Evolutionary conservation across 2,888 invertebrate species (phyloP), one percentile per base, ranked within the genome.

Genomic region (Lottia gigantea): DNA sequence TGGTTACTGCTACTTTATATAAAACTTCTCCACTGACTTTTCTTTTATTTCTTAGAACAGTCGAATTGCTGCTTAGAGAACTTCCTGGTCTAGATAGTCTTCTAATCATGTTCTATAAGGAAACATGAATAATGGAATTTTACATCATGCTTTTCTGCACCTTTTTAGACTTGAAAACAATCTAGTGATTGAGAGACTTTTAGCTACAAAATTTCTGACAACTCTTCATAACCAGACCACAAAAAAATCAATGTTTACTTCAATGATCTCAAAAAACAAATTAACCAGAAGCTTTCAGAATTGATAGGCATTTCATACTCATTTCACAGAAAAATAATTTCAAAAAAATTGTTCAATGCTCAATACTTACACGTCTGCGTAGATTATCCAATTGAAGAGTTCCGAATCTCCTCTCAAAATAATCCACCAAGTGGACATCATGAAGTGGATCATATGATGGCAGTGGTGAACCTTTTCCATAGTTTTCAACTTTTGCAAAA

Each of bases 1-100:
- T 89, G 23, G 83, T 85, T 0, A 89, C 85, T 55, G 86, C 82
- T 14, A 89, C 81, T 72, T 87, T 86, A 76, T 89, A 89, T 26
- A 85, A 61, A 3, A 83, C 77, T 23, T 70, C 71, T 6, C 71
- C 67, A n/a, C 70, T 46, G 45, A 72, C 71, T 63, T 71, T 61
- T 66, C 46, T 45, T 40, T 65, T 61, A 55, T 72, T 14, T 63
- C 67, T 15, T 46, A 45, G 1, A 7, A 62, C 55, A 55, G 71
- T 62, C 15, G 62, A 16, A 14, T 63, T 66, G 19, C 64, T 66
- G 7, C 73, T 71, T 26, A 76, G 72, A 12, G 78, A 78, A 75
- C 77, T 78, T 2, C 71, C 71, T 19, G 77, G 78, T 61, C 80
- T 72, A 46, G 68, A 66, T 67, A 64, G 46, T 40, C 66, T 64